Percentiles rank a stretch among this genome's conserved stretches.
These are phyloP conservation scores for Malurus alboscapulatus DNA, from an alignment of 2,113 vertebrate genomes.

Conservation along the genomic window DNA sequence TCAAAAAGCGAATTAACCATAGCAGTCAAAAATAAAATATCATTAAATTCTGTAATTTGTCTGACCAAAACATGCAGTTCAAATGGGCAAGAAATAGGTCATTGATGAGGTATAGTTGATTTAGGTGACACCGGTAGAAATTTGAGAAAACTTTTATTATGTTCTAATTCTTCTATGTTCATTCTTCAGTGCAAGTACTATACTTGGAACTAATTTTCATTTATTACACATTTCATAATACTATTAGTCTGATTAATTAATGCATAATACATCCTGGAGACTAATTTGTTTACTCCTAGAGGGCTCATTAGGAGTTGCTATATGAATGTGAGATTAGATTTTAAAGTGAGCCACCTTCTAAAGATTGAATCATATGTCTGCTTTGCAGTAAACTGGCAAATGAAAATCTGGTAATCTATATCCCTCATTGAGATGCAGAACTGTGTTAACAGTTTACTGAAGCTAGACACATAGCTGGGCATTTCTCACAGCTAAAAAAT, in stretches of 20 bases:
- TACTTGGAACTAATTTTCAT: conserved; percentile 76
- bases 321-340: conserved; percentile 74
- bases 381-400: conserved; percentile 62
- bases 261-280: conserved; percentile 76
- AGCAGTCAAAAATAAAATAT: background rate
- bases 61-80: background rate
- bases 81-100: background rate
- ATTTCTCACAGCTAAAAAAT: conserved; percentile 20
- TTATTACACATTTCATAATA: conserved; percentile 76
- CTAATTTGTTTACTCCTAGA: conserved; percentile 82
- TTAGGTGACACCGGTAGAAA: conserved; percentile 48
- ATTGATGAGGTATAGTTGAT: conserved; percentile 44
- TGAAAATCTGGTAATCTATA: conserved; percentile 56
- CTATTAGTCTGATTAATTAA: conserved; percentile 84
- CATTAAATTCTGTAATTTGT: background rate
- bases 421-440: conserved; percentile 14
- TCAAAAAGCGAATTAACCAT: background rate
- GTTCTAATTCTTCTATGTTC: conserved; percentile 47
- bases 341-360: conserved; percentile 69
- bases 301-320: conserved; percentile 74
- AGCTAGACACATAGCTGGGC: background rate
- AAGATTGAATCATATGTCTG: conserved; percentile 68
- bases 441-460: background rate
- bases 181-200: conserved; percentile 61
- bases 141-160: conserved; percentile 58